Evolutionary conservation across 2,113 vertebrate genomes (phyloP), one percentile per base, ranked within the genome.

Genomic region (Oxyruncus cristatus): DNA sequence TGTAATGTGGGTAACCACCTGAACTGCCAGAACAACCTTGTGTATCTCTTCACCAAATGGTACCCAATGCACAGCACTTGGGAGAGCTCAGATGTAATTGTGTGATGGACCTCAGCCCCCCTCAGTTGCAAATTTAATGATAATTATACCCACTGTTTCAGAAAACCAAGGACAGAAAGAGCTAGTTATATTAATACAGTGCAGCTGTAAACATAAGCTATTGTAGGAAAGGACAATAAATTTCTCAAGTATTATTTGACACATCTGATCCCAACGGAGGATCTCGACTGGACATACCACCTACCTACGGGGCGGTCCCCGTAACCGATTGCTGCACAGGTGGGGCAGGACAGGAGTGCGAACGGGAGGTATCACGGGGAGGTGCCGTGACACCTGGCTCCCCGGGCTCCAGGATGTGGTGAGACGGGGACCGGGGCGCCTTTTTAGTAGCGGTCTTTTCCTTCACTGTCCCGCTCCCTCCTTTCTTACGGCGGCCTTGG

Each of bases 301-400:
- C 11, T 14, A 4, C 28, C 7, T 5, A 1, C 32, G 17, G 37
- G 35, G 42, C 10, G 8, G 55, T 33, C 19, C 33, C 53, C 8
- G 14, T 4, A 3, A 52, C 23, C 4, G 8, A 3, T 0, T 1
- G 59, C n/a, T 1, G 79, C 61, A 0, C 33, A 16, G 23, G 20
- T 6, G 68, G 42, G 42, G 13, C 33, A 2, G 72, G 42, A 14
- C 67, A 12, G 5, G 12, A 10, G 49, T 0, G 53, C 8, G 42
- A 11, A 8, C 4, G 17, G 41, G 30, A 42, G 50, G 14, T 2
- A 5, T 22, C 42, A 21, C 35, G 33, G 62, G 37, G 20, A 63
- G 72, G 35, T 47, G 62, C 32, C 28, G 46, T 6, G 41, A 17
- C 39, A 9, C 37, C 44, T 2, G 5, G 61, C 37, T 70, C 6